phyloP scores from a whole-genome alignment of 2,888 invertebrate genomes.

The Gastrophysa polygoni region DNA sequence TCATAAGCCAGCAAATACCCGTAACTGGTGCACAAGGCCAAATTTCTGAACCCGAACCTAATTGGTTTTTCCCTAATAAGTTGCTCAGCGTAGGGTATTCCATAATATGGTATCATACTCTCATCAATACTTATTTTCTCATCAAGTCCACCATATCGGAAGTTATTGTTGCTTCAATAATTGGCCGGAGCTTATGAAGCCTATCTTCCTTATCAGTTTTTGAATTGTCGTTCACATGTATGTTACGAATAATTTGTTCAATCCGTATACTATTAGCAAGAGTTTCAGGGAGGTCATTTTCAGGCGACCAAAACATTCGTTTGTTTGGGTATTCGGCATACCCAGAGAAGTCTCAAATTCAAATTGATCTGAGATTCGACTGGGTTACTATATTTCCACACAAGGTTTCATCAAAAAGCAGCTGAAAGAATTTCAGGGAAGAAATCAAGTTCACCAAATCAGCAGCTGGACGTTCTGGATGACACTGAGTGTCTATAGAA shows the following conservation, averaged over 20 bases:
- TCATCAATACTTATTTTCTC: background rate
- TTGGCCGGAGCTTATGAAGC: background rate
- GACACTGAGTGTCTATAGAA: too few relatives aligned
- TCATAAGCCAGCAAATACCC: too few relatives aligned
- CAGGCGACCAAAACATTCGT: background rate
- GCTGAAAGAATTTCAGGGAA: too few relatives aligned
- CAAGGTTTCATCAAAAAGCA: too few relatives aligned
- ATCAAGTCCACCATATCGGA: background rate
- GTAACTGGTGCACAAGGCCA: background rate
- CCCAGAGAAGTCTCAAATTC: background rate
- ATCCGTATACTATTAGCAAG: too few relatives aligned
- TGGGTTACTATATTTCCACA: too few relatives aligned
- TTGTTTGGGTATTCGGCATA: background rate
- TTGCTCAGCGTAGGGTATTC: background rate
- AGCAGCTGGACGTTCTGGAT: too few relatives aligned
- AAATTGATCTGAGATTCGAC: too few relatives aligned
- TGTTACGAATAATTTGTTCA: too few relatives aligned
- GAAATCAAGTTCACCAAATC: too few relatives aligned
- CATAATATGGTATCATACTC: conserved; percentile 7
- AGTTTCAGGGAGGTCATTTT: background rate
- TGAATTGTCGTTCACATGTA: too few relatives aligned
- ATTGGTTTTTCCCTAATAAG: background rate
- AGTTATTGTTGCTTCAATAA: background rate
- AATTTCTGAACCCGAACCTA: conserved; percentile 4
- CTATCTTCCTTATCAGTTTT: background rate